These are phyloP conservation scores for Triplophysa bombifrons DNA, from an alignment of 2,797 vertebrate genomes.

Conservation along the genomic window DNA sequence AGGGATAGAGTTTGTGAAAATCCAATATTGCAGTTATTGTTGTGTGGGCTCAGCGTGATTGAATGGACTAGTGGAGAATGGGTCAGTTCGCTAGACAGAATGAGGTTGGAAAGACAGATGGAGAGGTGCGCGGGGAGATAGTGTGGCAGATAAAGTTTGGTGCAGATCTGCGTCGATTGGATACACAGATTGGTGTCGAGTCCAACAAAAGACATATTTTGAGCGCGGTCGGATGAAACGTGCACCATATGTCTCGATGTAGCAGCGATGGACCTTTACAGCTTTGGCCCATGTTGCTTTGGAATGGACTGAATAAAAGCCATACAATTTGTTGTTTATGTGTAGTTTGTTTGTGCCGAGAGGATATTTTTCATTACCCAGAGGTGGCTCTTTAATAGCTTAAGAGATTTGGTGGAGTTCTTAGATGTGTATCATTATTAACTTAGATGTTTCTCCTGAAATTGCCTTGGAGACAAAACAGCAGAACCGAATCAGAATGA, in stretches of 20 bases:
- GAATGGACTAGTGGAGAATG: constrained; percentile 49
- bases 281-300: not conserved
- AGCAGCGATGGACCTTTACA: not conserved
- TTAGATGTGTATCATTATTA: no score
- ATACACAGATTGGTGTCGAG: constrained; percentile 26
- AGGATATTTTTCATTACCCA: no score
- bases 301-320: not conserved
- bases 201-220: constrained; percentile 15
- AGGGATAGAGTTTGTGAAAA: constrained; percentile 53
- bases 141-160: constrained; percentile 34
- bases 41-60: constrained; percentile 57
- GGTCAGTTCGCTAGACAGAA: constrained; percentile 51
- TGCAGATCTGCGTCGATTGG: constrained; percentile 25
- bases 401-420: no score
- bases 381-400: no score
- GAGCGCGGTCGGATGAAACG: not conserved
- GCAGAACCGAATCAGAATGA: no score
- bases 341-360: no score
- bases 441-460: no score
- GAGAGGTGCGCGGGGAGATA: constrained; percentile 43
- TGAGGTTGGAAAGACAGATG: constrained; percentile 50
- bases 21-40: constrained; percentile 62
- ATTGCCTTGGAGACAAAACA: no score
- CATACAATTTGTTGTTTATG: no score
- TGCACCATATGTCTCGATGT: not conserved